Conservation (phyloP, 2,888 invertebrate genomes). For the Amphipyra berbera region DNA sequence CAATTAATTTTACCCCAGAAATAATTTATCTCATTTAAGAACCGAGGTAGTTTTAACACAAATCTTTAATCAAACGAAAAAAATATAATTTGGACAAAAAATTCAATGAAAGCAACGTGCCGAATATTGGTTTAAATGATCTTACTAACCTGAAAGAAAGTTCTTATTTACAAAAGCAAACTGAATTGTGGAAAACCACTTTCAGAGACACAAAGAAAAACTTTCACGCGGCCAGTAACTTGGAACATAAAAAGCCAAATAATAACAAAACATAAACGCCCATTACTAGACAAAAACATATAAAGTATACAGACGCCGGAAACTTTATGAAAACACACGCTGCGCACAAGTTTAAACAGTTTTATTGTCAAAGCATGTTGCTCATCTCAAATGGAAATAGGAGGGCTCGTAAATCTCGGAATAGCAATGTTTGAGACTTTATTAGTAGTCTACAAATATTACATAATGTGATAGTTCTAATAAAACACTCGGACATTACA, state of each 20-base stretch:
- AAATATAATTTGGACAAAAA: too few species aligned
- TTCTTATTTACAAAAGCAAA: background rate
- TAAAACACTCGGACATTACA: conserved; percentile 9
- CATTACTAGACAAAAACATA: conserved; percentile 56
- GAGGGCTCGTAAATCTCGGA: conserved; percentile 81
- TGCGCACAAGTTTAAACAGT: conserved; percentile 70
- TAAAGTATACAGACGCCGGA: conserved; percentile 77
- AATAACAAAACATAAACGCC: conserved; percentile 58
- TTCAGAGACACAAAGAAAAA: conserved; percentile 21
- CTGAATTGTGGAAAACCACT: conserved; percentile 19
- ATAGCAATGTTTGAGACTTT: conserved; percentile 76
- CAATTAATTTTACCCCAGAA: background rate
- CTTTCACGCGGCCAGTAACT: conserved; percentile 34
- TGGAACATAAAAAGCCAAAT: conserved; percentile 45
- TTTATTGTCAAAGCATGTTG: conserved; percentile 83
- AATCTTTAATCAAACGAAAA: too few species aligned
- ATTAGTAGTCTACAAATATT: conserved; percentile 69
- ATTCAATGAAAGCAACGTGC: too few species aligned
- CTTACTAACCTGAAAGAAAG: too few species aligned
- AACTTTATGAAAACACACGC: conserved; percentile 81
- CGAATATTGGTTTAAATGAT: too few species aligned
- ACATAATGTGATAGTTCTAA: conserved; percentile 26
- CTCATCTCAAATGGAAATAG: conserved; percentile 78
- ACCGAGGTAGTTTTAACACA: background rate
- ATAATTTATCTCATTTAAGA: background rate